phyloP scores from a whole-genome alignment of 2,888 invertebrate species.

The Amblyteles armatorius region DNA sequence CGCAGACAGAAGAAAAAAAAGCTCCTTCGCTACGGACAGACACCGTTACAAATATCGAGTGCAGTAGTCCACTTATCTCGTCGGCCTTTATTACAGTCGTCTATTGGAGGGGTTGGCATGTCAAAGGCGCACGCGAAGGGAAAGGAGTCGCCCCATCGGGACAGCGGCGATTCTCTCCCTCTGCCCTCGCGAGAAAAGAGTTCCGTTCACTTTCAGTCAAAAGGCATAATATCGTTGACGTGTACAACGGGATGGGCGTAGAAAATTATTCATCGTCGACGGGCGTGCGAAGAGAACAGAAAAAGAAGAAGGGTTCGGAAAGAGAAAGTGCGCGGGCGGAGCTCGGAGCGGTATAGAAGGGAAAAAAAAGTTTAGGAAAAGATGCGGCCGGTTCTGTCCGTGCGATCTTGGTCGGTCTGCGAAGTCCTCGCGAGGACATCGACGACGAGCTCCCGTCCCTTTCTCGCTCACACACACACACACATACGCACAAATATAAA shows the following conservation, averaged over 20 bases:
- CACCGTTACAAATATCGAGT: slow-evolving; percentile 32
- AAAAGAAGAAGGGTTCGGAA: slow-evolving; percentile 51
- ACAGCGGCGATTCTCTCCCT: neutral
- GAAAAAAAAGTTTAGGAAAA: slow-evolving; percentile 17
- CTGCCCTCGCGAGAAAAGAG: slow-evolving; percentile 32
- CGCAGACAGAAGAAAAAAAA: slow-evolving; percentile 6
- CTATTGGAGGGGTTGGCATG: slow-evolving; percentile 36
- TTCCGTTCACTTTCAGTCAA: slow-evolving; percentile 23
- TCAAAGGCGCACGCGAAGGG: slow-evolving; percentile 49
- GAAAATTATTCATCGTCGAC: slow-evolving; percentile 56
- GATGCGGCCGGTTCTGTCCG: neutral
- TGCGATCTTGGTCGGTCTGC: neutral
- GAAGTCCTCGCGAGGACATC: neutral
- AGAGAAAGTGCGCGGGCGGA: slow-evolving; percentile 25
- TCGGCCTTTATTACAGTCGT: slow-evolving; percentile 50
- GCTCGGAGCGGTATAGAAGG: neutral
- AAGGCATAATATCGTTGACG: slow-evolving; percentile 29
- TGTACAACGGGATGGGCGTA: slow-evolving; percentile 2
- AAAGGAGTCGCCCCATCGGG: neutral
- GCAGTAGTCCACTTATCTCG: slow-evolving; percentile 49
- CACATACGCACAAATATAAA: neutral
- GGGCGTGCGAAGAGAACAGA: slow-evolving; percentile 2
- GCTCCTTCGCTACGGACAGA: neutral
- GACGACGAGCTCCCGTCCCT: neutral
- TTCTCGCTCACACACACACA: neutral